Base-by-base conservation (phyloP, 1,140 invertebrate species). In the Trichoplusia ni region DNA sequence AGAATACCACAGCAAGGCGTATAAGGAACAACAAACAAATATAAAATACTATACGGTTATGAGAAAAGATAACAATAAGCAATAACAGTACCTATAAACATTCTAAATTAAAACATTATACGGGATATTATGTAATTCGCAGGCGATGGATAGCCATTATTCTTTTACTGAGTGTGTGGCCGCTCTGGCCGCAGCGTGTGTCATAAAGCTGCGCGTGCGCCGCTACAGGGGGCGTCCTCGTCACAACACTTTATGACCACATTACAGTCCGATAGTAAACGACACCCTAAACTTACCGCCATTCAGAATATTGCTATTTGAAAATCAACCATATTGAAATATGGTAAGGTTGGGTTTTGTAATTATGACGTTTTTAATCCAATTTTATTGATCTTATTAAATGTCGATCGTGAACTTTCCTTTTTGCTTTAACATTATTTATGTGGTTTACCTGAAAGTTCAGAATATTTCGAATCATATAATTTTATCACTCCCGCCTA, bases 211-310 rank as follows among this genome's bases (percentile, higher is more conserved):
- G 64, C 66, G 46, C 63, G 31, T 23, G 18, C 13, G 51, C 47
- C 37, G n/a, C 66, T 60, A 44, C 44, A 65, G 72, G 68, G 67
- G 75, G 61, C 67, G 56, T 11, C 44, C 71, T 35, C 64, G 72
- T 82, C 75, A 77, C 75, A 60, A 64, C 69, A 73, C 75, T 81
- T 79, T 82, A 82, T 70, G 70, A 63, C 59, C 46, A 54, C 29
- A 56, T 42, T 62, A 60, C 54, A 40, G 19, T 23, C 5, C 37
- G 56, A 40, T 29, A 38, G 23, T 51, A 62, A 51, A 62, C 25
- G 21, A 51, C 33, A 62, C 44, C 46, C 23, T 29, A 23, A 14
- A 35, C 54, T 29, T 11, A 47, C 42, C 16, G 18, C 1, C 21
- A 25, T 47, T 29, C 29, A 29, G 33, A 29, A 51, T 8, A n/a